These are phyloP conservation scores for Elephas maximus DNA, from an alignment of 2,113 vertebrate species.

Conservation along the genomic window DNA sequence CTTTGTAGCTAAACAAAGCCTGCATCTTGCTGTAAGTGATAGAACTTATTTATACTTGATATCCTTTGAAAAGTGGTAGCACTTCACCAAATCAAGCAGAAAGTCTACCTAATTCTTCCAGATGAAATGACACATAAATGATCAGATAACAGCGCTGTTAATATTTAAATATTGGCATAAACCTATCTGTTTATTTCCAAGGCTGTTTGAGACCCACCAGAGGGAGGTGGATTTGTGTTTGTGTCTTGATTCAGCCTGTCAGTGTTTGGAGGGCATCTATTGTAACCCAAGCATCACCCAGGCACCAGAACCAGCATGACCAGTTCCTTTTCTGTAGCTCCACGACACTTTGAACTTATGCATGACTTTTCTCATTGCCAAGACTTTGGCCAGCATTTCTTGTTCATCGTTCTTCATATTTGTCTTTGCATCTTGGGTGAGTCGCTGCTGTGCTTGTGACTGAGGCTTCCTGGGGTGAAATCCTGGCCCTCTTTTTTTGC, in stretches of 20 bases:
- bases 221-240: not conserved
- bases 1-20: slow-evolving; percentile 87
- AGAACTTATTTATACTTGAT: slow-evolving; percentile 88
- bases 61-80: slow-evolving; percentile 85
- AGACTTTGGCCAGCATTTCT: slow-evolving; percentile 58
- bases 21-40: slow-evolving; percentile 87
- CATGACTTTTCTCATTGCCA: slow-evolving; percentile 66
- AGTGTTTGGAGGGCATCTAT: not conserved
- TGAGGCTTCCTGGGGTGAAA: slow-evolving; percentile 78
- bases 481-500: slow-evolving; percentile 49
- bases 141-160: slow-evolving; percentile 77
- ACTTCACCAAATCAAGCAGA: slow-evolving; percentile 84
- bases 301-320: slow-evolving; percentile 59
- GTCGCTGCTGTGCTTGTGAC: slow-evolving; percentile 76
- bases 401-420: slow-evolving; percentile 72
- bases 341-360: slow-evolving; percentile 53
- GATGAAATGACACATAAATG: slow-evolving; percentile 79
- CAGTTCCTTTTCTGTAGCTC: slow-evolving; percentile 26
- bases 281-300: not conserved
- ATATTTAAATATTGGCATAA: slow-evolving; percentile 71
- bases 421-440: slow-evolving; percentile 79
- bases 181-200: slow-evolving; percentile 50
- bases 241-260: slow-evolving; percentile 32
- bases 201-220: slow-evolving; percentile 1
- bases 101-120: slow-evolving; percentile 83